Evolutionary conservation across 1,140 invertebrate genomes (phyloP), one percentile per base, ranked within the genome.

Genomic region (Apolygus lucorum): DNA sequence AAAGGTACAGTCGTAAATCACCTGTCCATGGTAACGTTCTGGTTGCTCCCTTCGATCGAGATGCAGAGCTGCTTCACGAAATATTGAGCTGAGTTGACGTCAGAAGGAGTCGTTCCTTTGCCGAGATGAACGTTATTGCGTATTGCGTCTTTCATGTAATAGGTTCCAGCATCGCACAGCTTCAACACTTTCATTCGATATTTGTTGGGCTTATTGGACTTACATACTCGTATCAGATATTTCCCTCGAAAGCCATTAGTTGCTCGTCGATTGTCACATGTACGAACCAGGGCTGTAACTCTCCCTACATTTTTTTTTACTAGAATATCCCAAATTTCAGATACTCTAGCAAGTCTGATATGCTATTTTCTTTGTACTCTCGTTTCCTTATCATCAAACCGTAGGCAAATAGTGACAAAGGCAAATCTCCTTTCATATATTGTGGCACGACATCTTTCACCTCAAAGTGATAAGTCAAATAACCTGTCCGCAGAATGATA

Each of bases 191-290:
- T 76, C 13, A 76, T 66, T 54, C 75, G 73, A 66, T 75, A 75
- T 70, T 74, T 75, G n/a, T 71, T 69, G n/a, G 72, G 72, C 72
- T 80, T 78, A 24, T 34, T 77, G 74, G 80, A 78, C 67, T 82
- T 81, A 69, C 80, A 82, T 70, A 79, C 77, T 28, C 75, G 70
- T 65, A 81, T 79, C 29, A 68, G 71, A 68, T 77, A 79, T 14
- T 75, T 42, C 13, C 78, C 80, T 49, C 78, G 68, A 75, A 81
- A 82, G 26, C 73, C 64, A 2, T n/a, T n/a, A n/a, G n/a, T n/a
- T n/a, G n/a, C n/a, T n/a, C n/a, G n/a, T n/a, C n/a, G n/a, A n/a
- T n/a, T n/a, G n/a, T n/a, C n/a, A n/a, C n/a, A n/a, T n/a, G n/a
- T n/a, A n/a, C n/a, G n/a, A n/a, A n/a, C n/a, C n/a, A n/a, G n/a